A percentile compares a stretch with the other conserved stretches of the same genome.
phyloP scores from a whole-genome alignment of 1,140 invertebrate species.

The Apis cerana region DNA sequence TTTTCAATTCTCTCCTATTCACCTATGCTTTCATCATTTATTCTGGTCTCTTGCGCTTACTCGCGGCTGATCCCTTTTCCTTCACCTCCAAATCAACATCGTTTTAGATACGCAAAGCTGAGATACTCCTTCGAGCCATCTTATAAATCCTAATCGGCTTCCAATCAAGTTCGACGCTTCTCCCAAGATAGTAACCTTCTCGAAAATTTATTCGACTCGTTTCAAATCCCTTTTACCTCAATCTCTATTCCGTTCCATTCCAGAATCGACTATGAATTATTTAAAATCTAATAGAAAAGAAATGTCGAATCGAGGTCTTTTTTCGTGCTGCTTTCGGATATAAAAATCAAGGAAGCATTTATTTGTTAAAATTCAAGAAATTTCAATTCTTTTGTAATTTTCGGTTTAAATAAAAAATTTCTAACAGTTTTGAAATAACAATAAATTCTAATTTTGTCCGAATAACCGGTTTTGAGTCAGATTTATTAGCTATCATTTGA shows the following conservation, averaged over 20 bases:
- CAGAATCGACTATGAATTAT: neutral
- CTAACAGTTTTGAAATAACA: too few relatives aligned
- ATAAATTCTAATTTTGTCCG: too few relatives aligned
- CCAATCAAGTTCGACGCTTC: conserved; percentile 1
- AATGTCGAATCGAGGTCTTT: neutral
- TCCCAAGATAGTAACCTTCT: neutral
- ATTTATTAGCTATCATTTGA: too few relatives aligned
- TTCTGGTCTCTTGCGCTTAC: neutral
- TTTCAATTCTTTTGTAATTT: neutral
- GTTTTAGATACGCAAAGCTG: neutral
- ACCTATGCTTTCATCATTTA: neutral
- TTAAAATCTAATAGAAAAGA: neutral
- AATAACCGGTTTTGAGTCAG: too few relatives aligned
- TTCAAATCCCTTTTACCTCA: neutral
- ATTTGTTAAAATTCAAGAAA: neutral
- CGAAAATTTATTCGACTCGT: neutral
- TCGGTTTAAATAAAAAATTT: too few relatives aligned
- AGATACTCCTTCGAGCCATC: neutral
- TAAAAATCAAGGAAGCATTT: too few relatives aligned
- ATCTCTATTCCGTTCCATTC: neutral
- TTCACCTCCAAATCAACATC: neutral
- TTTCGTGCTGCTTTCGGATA: neutral
- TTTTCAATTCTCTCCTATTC: neutral
- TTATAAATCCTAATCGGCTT: conserved; percentile 10
- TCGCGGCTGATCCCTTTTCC: neutral